phyloP scores from a whole-genome alignment of 2,113 vertebrate genomes.

The Bagarius yarrelli region DNA sequence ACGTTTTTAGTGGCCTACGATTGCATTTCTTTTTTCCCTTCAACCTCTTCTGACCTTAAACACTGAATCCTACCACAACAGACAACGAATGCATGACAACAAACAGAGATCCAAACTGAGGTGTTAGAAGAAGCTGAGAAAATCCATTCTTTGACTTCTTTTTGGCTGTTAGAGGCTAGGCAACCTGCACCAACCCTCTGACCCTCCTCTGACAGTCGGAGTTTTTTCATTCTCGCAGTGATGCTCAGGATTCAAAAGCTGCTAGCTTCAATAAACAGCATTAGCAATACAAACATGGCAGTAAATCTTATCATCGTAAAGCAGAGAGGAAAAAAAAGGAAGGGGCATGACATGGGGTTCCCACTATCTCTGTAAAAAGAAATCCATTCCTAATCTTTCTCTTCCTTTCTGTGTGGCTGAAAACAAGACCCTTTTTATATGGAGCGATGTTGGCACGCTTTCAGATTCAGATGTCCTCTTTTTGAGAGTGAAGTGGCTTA shows the following conservation, averaged over 20 bases:
- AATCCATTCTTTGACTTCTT: slow-evolving; percentile 49
- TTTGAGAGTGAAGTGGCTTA: slow-evolving; percentile 32
- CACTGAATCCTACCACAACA: slow-evolving; percentile 53
- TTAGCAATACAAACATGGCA: slow-evolving; percentile 69
- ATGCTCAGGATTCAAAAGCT: slow-evolving; percentile 65
- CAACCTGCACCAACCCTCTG: slow-evolving; percentile 32
- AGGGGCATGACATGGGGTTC: slow-evolving; percentile 47
- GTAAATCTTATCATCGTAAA: slow-evolving; percentile 73
- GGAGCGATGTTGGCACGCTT: slow-evolving; percentile 23
- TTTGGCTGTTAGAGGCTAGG: neutral
- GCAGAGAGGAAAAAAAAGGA: slow-evolving; percentile 55
- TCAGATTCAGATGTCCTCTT: slow-evolving; percentile 39
- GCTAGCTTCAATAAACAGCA: slow-evolving; percentile 74
- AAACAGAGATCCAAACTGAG: slow-evolving; percentile 52
- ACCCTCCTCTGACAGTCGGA: slow-evolving; percentile 63
- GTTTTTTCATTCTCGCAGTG: slow-evolving; percentile 66
- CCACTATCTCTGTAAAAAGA: neutral
- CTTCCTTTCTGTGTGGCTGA: slow-evolving; percentile 4
- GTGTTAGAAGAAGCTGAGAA: slow-evolving; percentile 49
- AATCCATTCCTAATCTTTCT: neutral
- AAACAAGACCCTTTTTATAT: slow-evolving; percentile 7
- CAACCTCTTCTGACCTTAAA: slow-evolving; percentile 27
- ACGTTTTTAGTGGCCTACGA: too few species aligned
- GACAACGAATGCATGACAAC: slow-evolving; percentile 31
- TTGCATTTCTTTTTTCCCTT: neutral